Base-by-base conservation (phyloP, 2,888 invertebrate genomes). In the Xestobium rufovillosum region DNA sequence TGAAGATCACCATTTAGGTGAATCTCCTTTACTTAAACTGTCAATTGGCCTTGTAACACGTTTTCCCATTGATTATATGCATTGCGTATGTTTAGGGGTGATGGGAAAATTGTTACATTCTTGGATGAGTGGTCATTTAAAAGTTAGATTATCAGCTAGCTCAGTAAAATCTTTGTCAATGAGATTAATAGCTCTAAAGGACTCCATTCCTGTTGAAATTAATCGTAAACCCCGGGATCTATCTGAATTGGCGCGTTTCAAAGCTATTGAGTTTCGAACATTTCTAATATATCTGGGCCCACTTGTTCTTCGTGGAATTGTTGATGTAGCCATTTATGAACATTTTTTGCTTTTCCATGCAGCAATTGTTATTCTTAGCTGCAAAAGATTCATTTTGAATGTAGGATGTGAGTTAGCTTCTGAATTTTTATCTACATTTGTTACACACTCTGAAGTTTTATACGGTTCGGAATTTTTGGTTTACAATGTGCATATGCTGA, bases 11-110 rank as follows among this genome's bases (percentile, higher is more conserved):
- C 42, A 45, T 28, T 12, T 38, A 19, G 36, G 41, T 6, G 30
- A 33, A 27, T 34, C 42, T 9, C 44, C 43, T 14, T 36, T 44
- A 37, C 6, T 12, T 23, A n/a, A n/a, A 25, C 26, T 44, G 12
- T 9, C 14, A 10, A 29, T 44, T 11, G 39, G 36, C 3, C 26
- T 42, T 19, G 34, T 45, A 10, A 14, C 40, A 6, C 25, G 31
- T 4, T 45, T 45, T 38, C 42, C 42, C 10, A 31, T 42, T 10
- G 39, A 42, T 23, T 42, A 42, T 19, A 42, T 42, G 39, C 39
- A 42, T 31, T 14, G 16, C 26, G 14, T 39, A 9, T 41, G 38
- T 14, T 14, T 41, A 4, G 41, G 41, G 2, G 41, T 41, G 14
- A 38, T 35, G 26, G 26, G 30, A 33, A 42, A 44, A 14, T 33